These are phyloP conservation scores for Pteruthius melanotis DNA, from an alignment of 2,113 vertebrate species.

Conservation along the genomic window DNA sequence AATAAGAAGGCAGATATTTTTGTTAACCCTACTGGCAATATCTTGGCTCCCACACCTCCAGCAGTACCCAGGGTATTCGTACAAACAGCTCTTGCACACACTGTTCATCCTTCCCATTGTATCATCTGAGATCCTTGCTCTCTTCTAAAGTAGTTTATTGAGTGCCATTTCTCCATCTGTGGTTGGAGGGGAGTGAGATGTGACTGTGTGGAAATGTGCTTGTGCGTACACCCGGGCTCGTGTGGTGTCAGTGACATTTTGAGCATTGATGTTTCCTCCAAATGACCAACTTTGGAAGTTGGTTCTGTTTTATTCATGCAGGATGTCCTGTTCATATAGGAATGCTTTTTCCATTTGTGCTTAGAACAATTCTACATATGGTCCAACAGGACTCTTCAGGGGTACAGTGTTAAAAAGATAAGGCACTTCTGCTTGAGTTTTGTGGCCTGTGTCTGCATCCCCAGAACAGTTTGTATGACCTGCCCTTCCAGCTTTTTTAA, in stretches of 20 bases:
- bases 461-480: neutral
- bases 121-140: neutral
- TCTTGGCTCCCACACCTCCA: neutral
- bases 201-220: neutral
- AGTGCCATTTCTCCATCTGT: neutral
- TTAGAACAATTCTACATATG: neutral
- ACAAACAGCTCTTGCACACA: neutral
- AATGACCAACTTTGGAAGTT: neutral
- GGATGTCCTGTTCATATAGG: neutral
- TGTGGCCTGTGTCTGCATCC: neutral
- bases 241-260: neutral
- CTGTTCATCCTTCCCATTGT: neutral
- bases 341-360: neutral
- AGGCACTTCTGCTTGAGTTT: neutral
- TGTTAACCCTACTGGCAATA: rapidly evolving
- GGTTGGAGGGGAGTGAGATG: neutral
- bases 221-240: neutral
- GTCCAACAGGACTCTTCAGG: neutral
- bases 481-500: neutral
- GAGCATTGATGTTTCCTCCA: neutral
- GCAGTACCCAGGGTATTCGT: neutral
- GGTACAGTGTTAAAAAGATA: neutral
- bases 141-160: neutral
- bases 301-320: neutral
- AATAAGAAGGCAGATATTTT: neutral